Base-by-base conservation (phyloP, 2,888 invertebrate species). In the Tupiocoris notatus region DNA sequence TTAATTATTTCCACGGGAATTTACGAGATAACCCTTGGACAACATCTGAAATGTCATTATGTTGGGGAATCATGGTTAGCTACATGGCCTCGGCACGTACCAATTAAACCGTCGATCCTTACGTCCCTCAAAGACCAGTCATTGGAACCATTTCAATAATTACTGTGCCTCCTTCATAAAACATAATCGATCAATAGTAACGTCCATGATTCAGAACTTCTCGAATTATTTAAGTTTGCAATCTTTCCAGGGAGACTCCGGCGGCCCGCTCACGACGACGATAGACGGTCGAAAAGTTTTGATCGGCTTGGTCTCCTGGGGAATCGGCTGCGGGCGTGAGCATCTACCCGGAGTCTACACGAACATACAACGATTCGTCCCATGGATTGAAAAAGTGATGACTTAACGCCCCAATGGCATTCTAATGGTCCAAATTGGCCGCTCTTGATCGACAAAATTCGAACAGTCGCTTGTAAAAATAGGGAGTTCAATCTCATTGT, bases 331-430 rank as follows among this genome's bases (percentile, higher is more conserved):
- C 81, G 95, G 95, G 0, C 86, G 95, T 0, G 94, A 95, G 82
- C 94, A 95, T 81, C 84, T 95, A 6, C 95, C 95, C 0, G 95
- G 95, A 1, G 95, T 95, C 2, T 95, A 95, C 83, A 95, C 95
- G 0, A 95, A 95, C 82, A 94, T 95, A 83, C 94, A 95, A 83
- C 93, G 93, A 83, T 95, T 95, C 83, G 93, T 94, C 80, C 94
- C 94, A 20, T 95, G 95, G 95, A 91, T 95, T 68, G 92, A 93
- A 82, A 92, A 93, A 85, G 90, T 94, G 24, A 89, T 94, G 86
- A 88, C 74, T 16, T 79, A 25, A 73, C 54, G 1, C 58, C 20
- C 17, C 59, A 3, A 3, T 59, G 7, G n/a, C 3, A 9, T 59
- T 59, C 59, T 3, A n/a, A 59, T 39, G 6, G 39, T 39, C 39